Base-by-base conservation (phyloP, 2,113 vertebrate species). In the Azemiops feae region DNA sequence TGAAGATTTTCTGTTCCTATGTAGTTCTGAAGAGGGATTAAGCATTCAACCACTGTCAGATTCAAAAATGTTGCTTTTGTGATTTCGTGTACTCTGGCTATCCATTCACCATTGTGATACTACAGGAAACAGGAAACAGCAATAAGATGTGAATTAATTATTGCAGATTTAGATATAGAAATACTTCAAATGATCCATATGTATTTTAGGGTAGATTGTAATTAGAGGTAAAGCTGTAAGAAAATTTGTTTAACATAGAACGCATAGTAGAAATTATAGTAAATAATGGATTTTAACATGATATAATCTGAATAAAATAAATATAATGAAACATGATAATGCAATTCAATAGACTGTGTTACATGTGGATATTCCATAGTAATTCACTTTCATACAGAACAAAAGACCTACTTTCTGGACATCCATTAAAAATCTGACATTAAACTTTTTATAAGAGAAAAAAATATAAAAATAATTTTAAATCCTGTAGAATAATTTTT, bases 61-160 rank as follows among this genome's bases (percentile, higher is more conserved):
- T 97, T 98, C 54, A 98, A 97, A 96, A 98, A 98, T n/a, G 95
- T 96, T 89, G 97, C 98, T 95, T 95, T 97, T 5, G 98, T 98
- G 34, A 91, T 96, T 95, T 97, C 97, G 50, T 97, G 95, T 87
- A 98, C 98, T 88, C 96, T 96, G 2, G 97, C 90, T 89, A 97
- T 91, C 98, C 98, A 98, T 89, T 95, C 64, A 0, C 96, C 97
- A 12, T 98, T 96, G 55, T 97, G 92, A 91, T 95, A 94, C 98
- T 98, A 1, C 74, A 94, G 25, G 91, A 85, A 96, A 96, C 85
- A 92, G 58, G n/a, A n/a, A n/a, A n/a, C n/a, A 94, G 93, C 90
- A 54, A 88, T 54, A 93, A 93, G 45, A 1, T 92, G 9, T 5
- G 34, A 91, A 91, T 89, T 88, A 90, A 95, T 93, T 93, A 92